These are phyloP conservation scores for Anguilla marmorata DNA, from an alignment of 2,797 vertebrate species.

Conservation along the genomic window DNA sequence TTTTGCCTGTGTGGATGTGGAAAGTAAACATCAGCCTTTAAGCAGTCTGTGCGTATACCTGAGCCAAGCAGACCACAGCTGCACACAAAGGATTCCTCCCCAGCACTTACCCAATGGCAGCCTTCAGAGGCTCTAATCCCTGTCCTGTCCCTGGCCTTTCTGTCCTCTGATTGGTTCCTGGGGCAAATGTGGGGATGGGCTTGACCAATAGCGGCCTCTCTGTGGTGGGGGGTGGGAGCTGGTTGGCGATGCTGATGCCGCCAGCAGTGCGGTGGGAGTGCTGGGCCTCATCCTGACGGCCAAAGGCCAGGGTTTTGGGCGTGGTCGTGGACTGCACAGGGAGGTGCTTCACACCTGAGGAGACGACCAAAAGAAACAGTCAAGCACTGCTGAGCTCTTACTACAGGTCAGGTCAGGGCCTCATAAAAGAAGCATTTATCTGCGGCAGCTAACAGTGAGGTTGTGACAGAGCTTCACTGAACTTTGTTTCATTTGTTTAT, in stretches of 20 bases:
- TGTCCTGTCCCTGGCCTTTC: constrained; percentile 35
- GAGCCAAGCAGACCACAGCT: not conserved
- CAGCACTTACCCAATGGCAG: constrained; percentile 12
- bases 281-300: constrained; percentile 34
- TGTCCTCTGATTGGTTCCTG: constrained; percentile 42
- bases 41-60: not conserved
- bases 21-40: not conserved
- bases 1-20: not conserved
- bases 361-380: constrained; percentile 1
- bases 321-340: not conserved
- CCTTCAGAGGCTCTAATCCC: constrained; percentile 56
- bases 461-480: too few relatives aligned
- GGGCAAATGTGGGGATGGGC: not conserved
- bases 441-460: too few relatives aligned
- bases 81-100: not conserved
- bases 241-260: constrained; percentile 48
- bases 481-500: too few relatives aligned
- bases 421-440: not conserved
- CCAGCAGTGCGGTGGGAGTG: constrained; percentile 31
- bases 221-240: constrained; percentile 33
- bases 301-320: constrained; percentile 30
- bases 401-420: not conserved
- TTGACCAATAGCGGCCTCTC: not conserved
- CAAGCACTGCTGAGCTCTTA: not conserved
- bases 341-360: constrained; percentile 38